Base-by-base conservation (phyloP, 2,113 vertebrate genomes). In the Neotoma lepida region DNA sequence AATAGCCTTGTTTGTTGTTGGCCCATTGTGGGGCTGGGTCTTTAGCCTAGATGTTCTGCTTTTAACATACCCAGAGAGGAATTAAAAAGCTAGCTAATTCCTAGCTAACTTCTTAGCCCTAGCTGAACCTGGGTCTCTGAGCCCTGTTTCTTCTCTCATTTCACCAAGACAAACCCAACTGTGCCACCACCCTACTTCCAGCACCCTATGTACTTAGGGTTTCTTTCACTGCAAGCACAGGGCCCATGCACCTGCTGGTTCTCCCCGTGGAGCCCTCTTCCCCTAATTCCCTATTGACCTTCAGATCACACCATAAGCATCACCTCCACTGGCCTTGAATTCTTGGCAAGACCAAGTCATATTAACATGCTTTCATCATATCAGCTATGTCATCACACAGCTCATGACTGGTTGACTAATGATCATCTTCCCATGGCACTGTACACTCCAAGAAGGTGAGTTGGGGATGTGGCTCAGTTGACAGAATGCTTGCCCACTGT, bases 1-100 rank as follows among this genome's bases (percentile, higher is more conserved):
- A 94, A 96, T 70, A 56, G 81, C 66, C 41, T 77, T 95, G 64
- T 92, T 96, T 89, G 80, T 76, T 81, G 90, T 88, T 82, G 80
- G 30, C 68, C n/a, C 14, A 18, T 35, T 91, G 30, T 22, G 44
- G 61, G 71, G 46, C 13, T 82, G 30, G 49, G 35, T 85, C 87
- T 92, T 68, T 49, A 68, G 39, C 81, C 91, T 82, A 86, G 77
- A 90, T 41, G n/a, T 26, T 89, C 61, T 82, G 18, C 4, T 56
- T 26, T 78, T 86, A 30, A 93, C 68, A 86, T 46, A 91, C 33
- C 46, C 44, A 90, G 78, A 81, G 26, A 82, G 44, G 54, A 89
- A 54, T 91, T 81, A 35, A 80, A 90, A 85, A 20, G 10, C 61
- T 35, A 33, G 54, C 64, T 56, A 10, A 39, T 20, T 81, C 49